A percentile compares a stretch with the other conserved stretches of the same genome.
These are phyloP conservation scores for Dinoponera quadriceps DNA, from an alignment of 1,140 invertebrate genomes.

Conservation along the genomic window DNA sequence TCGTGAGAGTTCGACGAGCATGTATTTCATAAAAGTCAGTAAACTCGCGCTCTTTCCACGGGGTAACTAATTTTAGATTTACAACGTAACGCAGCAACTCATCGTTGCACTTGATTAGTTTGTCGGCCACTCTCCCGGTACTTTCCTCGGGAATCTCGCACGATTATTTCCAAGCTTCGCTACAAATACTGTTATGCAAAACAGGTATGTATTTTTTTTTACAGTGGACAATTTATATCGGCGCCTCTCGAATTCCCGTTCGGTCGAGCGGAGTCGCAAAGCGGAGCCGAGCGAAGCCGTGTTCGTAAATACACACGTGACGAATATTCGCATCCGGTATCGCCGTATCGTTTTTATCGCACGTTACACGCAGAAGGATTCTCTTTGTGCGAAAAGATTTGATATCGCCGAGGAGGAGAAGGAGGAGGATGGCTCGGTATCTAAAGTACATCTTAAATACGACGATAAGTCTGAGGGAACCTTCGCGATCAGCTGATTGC, in stretches of 20 bases:
- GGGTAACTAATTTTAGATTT: slow-evolving; percentile 38
- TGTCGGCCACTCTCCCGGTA: slow-evolving; percentile 11
- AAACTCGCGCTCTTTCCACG: slow-evolving; percentile 2
- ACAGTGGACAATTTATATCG: slow-evolving; percentile 1
- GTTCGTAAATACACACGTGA: too few relatives aligned
- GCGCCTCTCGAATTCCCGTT: neutral
- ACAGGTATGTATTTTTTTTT: neutral
- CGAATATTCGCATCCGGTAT: neutral
- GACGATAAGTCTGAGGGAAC: neutral
- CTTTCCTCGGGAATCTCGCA: neutral
- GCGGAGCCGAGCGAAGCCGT: neutral
- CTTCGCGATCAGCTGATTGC: slow-evolving; percentile 73
- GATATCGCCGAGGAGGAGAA: neutral
- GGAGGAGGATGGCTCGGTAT: slow-evolving; percentile 11
- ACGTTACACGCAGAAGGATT: neutral
- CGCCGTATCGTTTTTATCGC: slow-evolving; percentile 1
- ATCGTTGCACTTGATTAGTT: slow-evolving; percentile 37
- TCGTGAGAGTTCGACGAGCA: neutral
- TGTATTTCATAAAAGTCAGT: slow-evolving; percentile 17
- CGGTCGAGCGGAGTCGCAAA: neutral
- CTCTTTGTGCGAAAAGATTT: slow-evolving; percentile 24
- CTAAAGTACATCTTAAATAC: neutral
- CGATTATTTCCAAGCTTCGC: slow-evolving; percentile 14
- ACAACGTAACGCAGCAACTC: slow-evolving; percentile 19
- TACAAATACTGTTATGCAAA: neutral